These are phyloP conservation scores for Gymnorhina tibicen DNA, from an alignment of 2,113 vertebrate genomes.

Conservation along the genomic window DNA sequence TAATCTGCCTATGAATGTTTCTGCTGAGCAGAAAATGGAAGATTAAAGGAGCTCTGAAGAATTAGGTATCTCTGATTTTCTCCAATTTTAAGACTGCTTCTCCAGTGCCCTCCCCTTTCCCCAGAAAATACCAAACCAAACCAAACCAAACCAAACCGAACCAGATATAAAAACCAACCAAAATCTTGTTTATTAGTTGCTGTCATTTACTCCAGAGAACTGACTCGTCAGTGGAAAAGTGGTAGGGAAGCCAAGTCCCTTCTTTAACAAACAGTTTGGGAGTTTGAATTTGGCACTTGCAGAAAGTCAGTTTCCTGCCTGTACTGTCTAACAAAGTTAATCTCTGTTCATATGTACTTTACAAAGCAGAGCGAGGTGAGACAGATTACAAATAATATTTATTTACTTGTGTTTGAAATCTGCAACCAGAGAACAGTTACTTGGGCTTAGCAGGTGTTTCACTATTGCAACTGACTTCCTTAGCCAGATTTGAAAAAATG, in stretches of 20 bases:
- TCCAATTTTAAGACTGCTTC: not conserved
- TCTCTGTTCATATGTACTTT: not conserved
- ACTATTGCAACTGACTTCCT: not conserved
- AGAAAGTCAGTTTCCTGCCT: not conserved
- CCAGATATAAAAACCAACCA: accelerated
- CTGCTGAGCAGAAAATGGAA: constrained; percentile 64
- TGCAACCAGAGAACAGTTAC: not conserved
- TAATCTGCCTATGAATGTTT: constrained; percentile 64
- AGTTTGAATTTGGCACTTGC: not conserved
- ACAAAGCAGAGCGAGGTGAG: not conserved
- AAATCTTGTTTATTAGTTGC: not conserved
- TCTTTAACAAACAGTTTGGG: not conserved
- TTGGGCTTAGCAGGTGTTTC: not conserved
- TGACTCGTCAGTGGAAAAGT: not conserved
- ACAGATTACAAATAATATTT: not conserved
- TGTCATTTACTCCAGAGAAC: not conserved
- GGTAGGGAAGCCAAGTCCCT: not conserved
- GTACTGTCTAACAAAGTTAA: not conserved
- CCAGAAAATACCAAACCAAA: not conserved
- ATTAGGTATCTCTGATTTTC: not conserved
- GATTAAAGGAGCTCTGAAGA: constrained; percentile 52
- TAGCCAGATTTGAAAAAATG: not conserved
- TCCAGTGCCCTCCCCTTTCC: not conserved
- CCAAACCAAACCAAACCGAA: no score
- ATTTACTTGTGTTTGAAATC: not conserved